phyloP scores from a whole-genome alignment of 2,888 invertebrate species.

The Amblyteles armatorius region DNA sequence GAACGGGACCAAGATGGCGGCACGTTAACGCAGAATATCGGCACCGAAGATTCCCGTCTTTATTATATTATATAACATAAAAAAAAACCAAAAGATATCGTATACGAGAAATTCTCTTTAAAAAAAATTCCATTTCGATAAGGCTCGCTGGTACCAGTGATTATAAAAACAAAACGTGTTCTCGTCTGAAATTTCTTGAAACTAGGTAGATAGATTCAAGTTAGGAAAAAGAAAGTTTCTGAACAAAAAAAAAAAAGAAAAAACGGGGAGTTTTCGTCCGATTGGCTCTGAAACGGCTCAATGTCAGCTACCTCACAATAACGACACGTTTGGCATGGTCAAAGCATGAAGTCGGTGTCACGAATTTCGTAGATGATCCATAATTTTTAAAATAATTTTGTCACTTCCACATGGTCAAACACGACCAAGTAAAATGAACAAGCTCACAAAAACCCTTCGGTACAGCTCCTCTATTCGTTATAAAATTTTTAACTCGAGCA shows the following conservation, averaged over 20 bases:
- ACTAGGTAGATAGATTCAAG: constrained; percentile 36
- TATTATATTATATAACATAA: constrained; percentile 59
- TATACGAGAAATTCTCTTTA: constrained; percentile 65
- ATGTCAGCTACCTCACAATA: constrained; percentile 83
- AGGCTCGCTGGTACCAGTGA: constrained; percentile 47
- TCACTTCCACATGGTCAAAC: background rate
- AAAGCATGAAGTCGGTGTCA: constrained; percentile 71
- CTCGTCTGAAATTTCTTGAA: constrained; percentile 58
- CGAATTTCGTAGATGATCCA: constrained; percentile 52
- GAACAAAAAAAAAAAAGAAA: constrained; percentile 42
- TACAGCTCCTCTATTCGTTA: background rate
- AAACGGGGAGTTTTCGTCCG: constrained; percentile 80
- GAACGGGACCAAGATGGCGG: constrained; percentile 84
- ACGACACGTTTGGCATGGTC: constrained; percentile 78
- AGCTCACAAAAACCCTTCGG: background rate
- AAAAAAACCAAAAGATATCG: constrained; percentile 54
- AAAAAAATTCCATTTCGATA: constrained; percentile 65
- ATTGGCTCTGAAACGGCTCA: constrained; percentile 83
- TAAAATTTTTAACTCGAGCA: background rate
- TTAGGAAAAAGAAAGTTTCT: constrained; percentile 28
- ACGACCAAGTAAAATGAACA: background rate
- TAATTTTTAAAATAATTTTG: background rate
- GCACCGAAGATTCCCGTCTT: constrained; percentile 79
- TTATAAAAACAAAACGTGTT: constrained; percentile 44
- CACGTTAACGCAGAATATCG: constrained; percentile 78